These are phyloP conservation scores for Sphaeramia orbicularis DNA, from an alignment of 2,797 vertebrate genomes.

Conservation along the genomic window DNA sequence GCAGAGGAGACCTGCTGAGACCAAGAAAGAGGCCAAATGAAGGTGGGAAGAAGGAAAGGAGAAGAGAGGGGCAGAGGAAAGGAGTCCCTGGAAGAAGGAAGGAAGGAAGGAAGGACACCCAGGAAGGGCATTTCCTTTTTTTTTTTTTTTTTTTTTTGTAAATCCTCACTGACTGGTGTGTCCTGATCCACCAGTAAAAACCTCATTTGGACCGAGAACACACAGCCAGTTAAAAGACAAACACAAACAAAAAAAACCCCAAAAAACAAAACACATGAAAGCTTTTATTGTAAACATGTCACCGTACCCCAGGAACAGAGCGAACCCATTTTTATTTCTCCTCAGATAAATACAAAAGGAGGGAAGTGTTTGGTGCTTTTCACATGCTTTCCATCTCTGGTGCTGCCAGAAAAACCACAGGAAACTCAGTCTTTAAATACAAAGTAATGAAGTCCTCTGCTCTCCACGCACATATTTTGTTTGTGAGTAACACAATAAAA, in stretches of 20 bases:
- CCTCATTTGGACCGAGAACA: too few relatives aligned
- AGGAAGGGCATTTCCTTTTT: background rate
- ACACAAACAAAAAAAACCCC: background rate
- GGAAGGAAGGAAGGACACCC: background rate
- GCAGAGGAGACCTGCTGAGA: too few relatives aligned
- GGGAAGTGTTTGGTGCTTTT: slow-evolving; percentile 12
- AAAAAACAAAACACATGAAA: slow-evolving; percentile 14
- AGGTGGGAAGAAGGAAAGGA: background rate
- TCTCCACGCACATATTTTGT: too few relatives aligned
- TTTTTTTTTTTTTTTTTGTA: background rate
- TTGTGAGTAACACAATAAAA: slow-evolving; percentile 6
- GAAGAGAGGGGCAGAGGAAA: slow-evolving; percentile 7
- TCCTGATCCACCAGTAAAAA: too few relatives aligned
- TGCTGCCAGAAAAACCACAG: slow-evolving; percentile 28
- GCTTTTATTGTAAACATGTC: slow-evolving; percentile 38
- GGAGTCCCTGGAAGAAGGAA: background rate
- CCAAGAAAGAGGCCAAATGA: too few relatives aligned
- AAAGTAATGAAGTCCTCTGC: slow-evolving; percentile 19
- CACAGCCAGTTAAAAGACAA: slow-evolving; percentile 5
- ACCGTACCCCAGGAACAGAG: slow-evolving; percentile 7
- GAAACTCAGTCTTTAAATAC: slow-evolving; percentile 17
- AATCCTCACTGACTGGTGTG: background rate
- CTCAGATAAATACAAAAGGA: slow-evolving; percentile 27
- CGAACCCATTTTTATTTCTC: slow-evolving; percentile 20
- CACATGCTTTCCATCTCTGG: slow-evolving; percentile 14